These are phyloP conservation scores for Oryzias sinensis DNA, from an alignment of 2,797 vertebrate species.

Conservation along the genomic window DNA sequence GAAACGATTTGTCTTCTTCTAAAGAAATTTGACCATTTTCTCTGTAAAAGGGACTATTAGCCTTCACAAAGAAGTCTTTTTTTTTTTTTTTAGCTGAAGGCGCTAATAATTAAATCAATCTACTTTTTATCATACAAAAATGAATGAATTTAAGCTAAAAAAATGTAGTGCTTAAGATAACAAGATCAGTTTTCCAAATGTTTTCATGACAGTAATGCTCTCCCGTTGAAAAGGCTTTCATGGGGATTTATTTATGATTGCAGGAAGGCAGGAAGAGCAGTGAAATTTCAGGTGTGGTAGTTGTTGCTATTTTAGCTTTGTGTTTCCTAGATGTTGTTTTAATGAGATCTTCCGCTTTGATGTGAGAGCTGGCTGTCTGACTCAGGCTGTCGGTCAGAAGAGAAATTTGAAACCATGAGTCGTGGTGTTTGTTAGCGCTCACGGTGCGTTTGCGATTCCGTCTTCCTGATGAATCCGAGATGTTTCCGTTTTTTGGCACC, in stretches of 20 bases:
- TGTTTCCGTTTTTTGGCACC: slow-evolving; percentile 28
- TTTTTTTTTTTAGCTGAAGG: slow-evolving; percentile 11
- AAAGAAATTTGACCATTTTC: slow-evolving; percentile 51
- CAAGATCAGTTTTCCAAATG: slow-evolving; percentile 5
- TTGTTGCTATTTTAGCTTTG: slow-evolving; percentile 32
- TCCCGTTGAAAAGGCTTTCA: slow-evolving; percentile 20
- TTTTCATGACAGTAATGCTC: slow-evolving; percentile 27
- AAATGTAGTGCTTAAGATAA: slow-evolving; percentile 20
- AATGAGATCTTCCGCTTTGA: slow-evolving; percentile 41
- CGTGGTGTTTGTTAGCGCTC: slow-evolving; percentile 20
- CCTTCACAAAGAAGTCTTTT: slow-evolving; percentile 36
- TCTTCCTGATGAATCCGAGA: slow-evolving; percentile 39
- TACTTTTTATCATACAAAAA: slow-evolving; percentile 28
- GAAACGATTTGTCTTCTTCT: slow-evolving; percentile 46
- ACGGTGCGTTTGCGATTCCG: slow-evolving; percentile 18
- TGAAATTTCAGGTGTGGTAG: slow-evolving; percentile 21
- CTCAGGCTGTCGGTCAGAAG: slow-evolving; percentile 23
- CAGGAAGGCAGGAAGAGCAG: slow-evolving; percentile 6
- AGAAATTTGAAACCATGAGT: slow-evolving; percentile 24
- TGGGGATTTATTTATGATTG: slow-evolving; percentile 9
- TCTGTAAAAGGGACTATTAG: slow-evolving; percentile 47
- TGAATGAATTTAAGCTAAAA: slow-evolving; percentile 15
- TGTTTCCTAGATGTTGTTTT: slow-evolving; percentile 35
- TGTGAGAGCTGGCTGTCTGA: slow-evolving; percentile 25
- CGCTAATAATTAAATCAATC: slow-evolving; percentile 30